Base-by-base conservation (phyloP, 2,797 vertebrate genomes). In the Sebastes trivittatus region DNA sequence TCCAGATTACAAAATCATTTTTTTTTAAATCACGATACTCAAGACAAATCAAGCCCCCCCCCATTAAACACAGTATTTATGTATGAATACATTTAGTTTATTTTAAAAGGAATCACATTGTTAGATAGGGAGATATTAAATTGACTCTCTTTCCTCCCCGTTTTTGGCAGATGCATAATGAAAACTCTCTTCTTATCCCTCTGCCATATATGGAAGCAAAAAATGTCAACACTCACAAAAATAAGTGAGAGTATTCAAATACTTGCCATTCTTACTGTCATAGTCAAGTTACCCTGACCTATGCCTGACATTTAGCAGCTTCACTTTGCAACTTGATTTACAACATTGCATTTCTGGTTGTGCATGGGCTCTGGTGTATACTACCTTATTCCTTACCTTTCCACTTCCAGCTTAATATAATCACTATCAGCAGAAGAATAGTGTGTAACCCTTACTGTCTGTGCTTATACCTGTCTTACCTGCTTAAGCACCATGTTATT, bases 401-500 rank as follows among this genome's bases (percentile, higher is more conserved):
- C 42, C 16, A 46, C 16, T 4, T 46, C 6, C 16, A 46, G 16
- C 16, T 46, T 46, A 46, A n/a, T 20, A 52, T 9, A 52, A 59
- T 42, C 29, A 58, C 62, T 18, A 13, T 59, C 23, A 52, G 2
- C 20, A 68, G 4, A 25, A 4, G 3, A 64, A 6, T 22, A 22
- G 7, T 20, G 30, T 42, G n/a, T 59, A 20, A 18, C 38, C 38
- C 6, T 36, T 2, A 29, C 5, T 49, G 27, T 32, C 20, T 66
- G 7, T 1, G 1, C 29, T n/a, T 5, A 13, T 8, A 18, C 58
- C 34, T 11, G 20, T 29, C 77, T 88, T 81, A 94, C 95, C 94
- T 94, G 90, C 22, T 93, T 90, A 11, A 91, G 66, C 65, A 87
- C 80, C 29, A 90, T 81, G 73, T 93, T 93, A 52, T 94, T 93